Conservation (phyloP, 2,888 invertebrate species). For the Taphrorychus bicolor region DNA sequence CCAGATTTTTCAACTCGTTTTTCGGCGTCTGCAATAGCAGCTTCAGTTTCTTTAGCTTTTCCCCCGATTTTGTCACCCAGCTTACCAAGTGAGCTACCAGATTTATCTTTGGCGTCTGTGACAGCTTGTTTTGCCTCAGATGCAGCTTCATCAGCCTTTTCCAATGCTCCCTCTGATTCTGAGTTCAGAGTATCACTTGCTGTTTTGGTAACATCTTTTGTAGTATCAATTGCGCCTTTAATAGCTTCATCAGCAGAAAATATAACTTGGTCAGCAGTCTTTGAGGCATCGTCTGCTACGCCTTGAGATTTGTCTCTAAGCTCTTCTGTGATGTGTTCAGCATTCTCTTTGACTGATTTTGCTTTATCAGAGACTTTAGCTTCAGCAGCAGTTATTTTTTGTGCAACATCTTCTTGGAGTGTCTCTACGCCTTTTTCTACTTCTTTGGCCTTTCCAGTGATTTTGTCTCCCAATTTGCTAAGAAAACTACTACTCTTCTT, state of each 20-base stretch:
- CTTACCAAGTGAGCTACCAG: background rate
- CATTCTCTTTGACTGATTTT: background rate
- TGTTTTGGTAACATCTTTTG: constrained; percentile 8
- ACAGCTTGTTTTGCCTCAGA: constrained; percentile 4
- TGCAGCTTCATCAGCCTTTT: constrained; percentile 8
- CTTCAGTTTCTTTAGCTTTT: background rate
- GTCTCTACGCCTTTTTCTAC: constrained; percentile 38
- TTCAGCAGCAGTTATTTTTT: constrained; percentile 36
- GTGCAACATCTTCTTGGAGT: constrained; percentile 13
- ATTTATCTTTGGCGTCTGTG: background rate
- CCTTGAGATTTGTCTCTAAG: background rate
- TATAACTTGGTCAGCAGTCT: too few species aligned
- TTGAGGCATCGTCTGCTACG: background rate
- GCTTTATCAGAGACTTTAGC: constrained; percentile 1
- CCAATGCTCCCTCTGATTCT: background rate
- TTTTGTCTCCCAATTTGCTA: constrained; percentile 39
- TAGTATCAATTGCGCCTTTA: background rate
- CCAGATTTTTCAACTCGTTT: background rate
- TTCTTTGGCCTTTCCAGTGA: constrained; percentile 38
- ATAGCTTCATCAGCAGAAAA: too few species aligned
- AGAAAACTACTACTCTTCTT: constrained; percentile 43
- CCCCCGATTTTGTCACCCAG: background rate
- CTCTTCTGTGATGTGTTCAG: background rate
- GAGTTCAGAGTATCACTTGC: background rate
- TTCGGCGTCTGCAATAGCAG: background rate